Base-by-base conservation (phyloP, 2,797 vertebrate species). In the Lepus oiostolus region DNA sequence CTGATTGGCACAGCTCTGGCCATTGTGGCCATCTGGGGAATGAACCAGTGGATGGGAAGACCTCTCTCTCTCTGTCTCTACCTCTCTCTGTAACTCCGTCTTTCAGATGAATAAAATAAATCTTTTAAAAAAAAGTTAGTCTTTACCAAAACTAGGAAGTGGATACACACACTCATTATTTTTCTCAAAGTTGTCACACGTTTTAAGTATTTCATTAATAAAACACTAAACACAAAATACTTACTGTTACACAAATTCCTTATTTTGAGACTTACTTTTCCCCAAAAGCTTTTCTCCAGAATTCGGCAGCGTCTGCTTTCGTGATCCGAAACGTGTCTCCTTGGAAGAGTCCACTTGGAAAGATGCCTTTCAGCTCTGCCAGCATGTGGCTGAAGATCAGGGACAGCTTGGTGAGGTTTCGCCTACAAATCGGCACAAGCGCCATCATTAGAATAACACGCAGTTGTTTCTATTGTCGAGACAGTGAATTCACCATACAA, bases 301-400 rank as follows among this genome's bases (percentile, higher is more conserved):
- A 99, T 85, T 99, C 99, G 12, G 99, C 99, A 92, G 99, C 99
- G 62, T 99, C 99, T 38, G 99, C 99, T 98, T 99, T 99, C 87
- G 99, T 99, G 98, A 99, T 99, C 96, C 99, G 98, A 98, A 99
- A 99, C 0, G 99, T 99, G 98, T 99, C 99, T 24, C 99, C 99
- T 97, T 99, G 99, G 98, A 99, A 99, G 76, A 99, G 98, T 65
- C 99, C 99, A 0, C 98, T 99, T 90, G 99, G 99, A 97, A 99
- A 99, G 98, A 99, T 99, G 86, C 99, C 99, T 98, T 99, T 99
- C 72, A 99, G 98, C 93, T 99, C 99, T 12, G 99, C 99, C 97
- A 99, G 98, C 99, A 99, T 99, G 97, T 99, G 99, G 97, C 99
- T 99, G 98, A 99, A 99, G 98, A 99, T 99, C 97, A 99, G 98